phyloP scores from a whole-genome alignment of 2,888 invertebrate species.

The Harmothoe impar region DNA sequence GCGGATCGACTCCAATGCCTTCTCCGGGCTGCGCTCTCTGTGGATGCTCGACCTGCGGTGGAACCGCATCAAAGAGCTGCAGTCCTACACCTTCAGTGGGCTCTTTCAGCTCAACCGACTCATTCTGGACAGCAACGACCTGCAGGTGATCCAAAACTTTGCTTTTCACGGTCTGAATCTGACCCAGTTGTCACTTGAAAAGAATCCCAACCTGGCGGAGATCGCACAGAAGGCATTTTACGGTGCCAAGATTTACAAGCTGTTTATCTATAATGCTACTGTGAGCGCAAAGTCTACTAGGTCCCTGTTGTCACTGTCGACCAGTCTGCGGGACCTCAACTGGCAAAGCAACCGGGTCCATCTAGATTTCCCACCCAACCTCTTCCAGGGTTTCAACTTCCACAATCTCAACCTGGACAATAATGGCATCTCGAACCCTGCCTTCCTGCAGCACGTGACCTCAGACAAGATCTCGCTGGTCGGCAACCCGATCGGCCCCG shows the following conservation, averaged over 20 bases:
- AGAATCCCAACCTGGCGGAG: constrained; percentile 63
- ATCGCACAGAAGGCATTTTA: constrained; percentile 67
- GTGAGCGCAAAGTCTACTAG: constrained; percentile 62
- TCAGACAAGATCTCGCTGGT: constrained; percentile 65
- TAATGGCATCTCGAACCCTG: constrained; percentile 64
- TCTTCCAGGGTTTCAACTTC: constrained; percentile 67
- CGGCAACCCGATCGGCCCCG: constrained; percentile 68
- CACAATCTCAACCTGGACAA: constrained; percentile 63
- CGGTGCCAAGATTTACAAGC: constrained; percentile 58
- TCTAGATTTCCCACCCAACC: constrained; percentile 58
- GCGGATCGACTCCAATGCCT: constrained; percentile 68
- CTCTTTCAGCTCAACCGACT: constrained; percentile 65
- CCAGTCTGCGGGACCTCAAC: constrained; percentile 65
- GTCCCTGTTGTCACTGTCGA: constrained; percentile 61
- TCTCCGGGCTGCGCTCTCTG: constrained; percentile 63
- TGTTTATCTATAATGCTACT: constrained; percentile 64
- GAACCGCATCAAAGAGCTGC: constrained; percentile 65
- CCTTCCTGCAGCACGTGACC: constrained; percentile 64
- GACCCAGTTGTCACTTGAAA: constrained; percentile 64
- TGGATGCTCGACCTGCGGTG: constrained; percentile 63
- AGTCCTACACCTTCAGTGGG: constrained; percentile 67
- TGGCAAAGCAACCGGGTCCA: constrained; percentile 65
- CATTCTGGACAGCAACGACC: constrained; percentile 64
- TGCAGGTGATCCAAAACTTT: constrained; percentile 65
- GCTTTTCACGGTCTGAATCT: constrained; percentile 68